These are phyloP conservation scores for Etheostoma spectabile DNA, from an alignment of 2,113 vertebrate genomes.

Conservation along the genomic window DNA sequence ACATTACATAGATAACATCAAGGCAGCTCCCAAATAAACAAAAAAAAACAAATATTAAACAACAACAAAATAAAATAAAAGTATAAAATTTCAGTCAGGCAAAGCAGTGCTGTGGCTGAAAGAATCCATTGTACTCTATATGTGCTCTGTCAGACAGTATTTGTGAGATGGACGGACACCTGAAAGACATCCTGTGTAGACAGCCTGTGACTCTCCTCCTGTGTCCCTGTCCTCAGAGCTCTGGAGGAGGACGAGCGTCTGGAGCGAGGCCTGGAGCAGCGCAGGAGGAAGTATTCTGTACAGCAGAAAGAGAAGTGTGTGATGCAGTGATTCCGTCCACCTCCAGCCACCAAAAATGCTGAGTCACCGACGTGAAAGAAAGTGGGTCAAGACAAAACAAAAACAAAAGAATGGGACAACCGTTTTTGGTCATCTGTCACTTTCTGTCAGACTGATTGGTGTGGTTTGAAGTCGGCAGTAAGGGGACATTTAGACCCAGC, in stretches of 20 bases:
- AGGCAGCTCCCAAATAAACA: too few relatives aligned
- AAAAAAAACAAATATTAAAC: too few relatives aligned
- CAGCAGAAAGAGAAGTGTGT: constrained; percentile 87
- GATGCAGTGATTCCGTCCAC: constrained; percentile 83
- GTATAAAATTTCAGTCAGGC: too few relatives aligned
- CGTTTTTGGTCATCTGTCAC: neutral
- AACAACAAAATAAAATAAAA: too few relatives aligned
- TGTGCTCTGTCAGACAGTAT: neutral
- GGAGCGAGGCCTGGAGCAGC: constrained; percentile 88
- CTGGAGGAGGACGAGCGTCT: constrained; percentile 91
- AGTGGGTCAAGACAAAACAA: neutral
- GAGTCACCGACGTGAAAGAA: neutral
- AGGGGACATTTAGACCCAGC: neutral
- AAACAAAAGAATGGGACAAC: neutral
- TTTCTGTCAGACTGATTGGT: neutral
- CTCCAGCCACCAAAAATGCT: neutral
- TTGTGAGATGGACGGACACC: neutral
- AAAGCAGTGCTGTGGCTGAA: neutral
- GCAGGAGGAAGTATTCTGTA: constrained; percentile 86
- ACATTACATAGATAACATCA: too few relatives aligned
- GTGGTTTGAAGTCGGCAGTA: neutral
- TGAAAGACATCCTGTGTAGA: neutral
- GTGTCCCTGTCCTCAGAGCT: constrained; percentile 76
- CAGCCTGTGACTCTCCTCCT: neutral
- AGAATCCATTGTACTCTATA: neutral